Evolutionary conservation across 2,888 invertebrate genomes (phyloP), one percentile per base, ranked within the genome.

Genomic region (Drosophila parthenogenetica): DNA sequence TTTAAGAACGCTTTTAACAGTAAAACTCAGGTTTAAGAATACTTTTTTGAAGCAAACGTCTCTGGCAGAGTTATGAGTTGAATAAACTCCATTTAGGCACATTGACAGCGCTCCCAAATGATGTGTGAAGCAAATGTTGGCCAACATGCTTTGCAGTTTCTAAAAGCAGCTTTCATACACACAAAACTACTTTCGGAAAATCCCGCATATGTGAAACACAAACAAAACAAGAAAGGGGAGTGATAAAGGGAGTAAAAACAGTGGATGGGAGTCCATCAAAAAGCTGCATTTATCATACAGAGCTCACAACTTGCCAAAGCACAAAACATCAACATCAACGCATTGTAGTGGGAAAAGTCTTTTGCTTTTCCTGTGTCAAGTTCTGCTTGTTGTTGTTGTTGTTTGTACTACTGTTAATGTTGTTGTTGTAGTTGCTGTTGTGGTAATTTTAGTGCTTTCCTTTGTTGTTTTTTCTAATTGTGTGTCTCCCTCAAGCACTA

Each of bases 241-340:
- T 40, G 29, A 11, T 7, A 45, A 29, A 45, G n/a, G n/a, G 11
- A 14, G 5, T 16, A 40, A 14, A 14, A 13, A 11, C 25, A 37
- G 8, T 16, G 13, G n/a, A 53, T 50, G 25, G 57, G 16, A 62
- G 45, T 37, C 72, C 71, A 73, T 72, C 73, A 81, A 81, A 69
- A 68, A 69, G 59, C 88, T 69, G 69, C 83, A 88, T 88, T 82
- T 77, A 82, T 82, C 80, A 71, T 67, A 72, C 46, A 63, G 57
- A 77, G 68, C 57, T 79, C 39, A 59, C 68, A 85, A 76, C 82
- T 76, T 68, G 57, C 45, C 42, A 55, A 43, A 74, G 70, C 60
- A 69, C 62, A 65, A 29, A 29, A 29, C 29, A 29, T 29, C 48
- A 83, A 70, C 77, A 69, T 62, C 65, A 62, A 70, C 69, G 63